Evolutionary conservation across 2,888 invertebrate species (phyloP), one percentile per base, ranked within the genome.

Genomic region (Pseudococcus jackbeardsleyi): DNA sequence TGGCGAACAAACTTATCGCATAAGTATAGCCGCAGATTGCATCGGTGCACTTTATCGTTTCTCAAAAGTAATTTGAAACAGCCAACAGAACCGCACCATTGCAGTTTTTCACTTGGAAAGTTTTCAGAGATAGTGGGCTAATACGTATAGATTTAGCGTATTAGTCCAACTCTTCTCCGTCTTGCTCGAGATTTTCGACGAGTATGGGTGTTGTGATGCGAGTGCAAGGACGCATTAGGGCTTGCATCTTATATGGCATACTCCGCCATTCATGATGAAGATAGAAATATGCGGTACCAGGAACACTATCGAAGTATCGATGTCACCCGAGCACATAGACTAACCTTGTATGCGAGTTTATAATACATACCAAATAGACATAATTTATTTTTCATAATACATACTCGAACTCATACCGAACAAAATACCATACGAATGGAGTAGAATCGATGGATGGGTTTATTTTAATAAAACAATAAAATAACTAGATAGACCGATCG

Each of bases 391-490:
- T 82, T 82, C 77, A 39, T 39, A 64, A 0, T 17, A n/a, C 15
- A 59, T 33, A 33, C 26, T 33, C 26, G 3, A 33, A 33, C 26
- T 33, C 26, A 33, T 19, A 64, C 19, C 19, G 19, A 22, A 77
- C 39, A 77, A 42, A 77, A 42, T 42, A 42, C 15, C 39, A 77
- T 33, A 15, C 72, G 72, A 72, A 33, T 26, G 26, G 26, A 19
- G 42, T 42, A 8, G 3, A 42, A n/a, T 64, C 15, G 72, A 72
- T 33, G 33, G 1, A 72, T 72, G 15, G 72, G 33, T 72, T 17
- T 42, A 82, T 82, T 82, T 82, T 19, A 46, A 82, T 82, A 82
- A 46, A 82, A 82, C 42, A 82, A 82, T 82, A 82, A 82, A 82
- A 82, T 82, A 46, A 42, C 12, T 22, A 64, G 9, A 59, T 17